Percentiles rank a stretch among this genome's conserved stretches.
Conservation (phyloP, 2,888 invertebrate genomes). For the Volucella bombylans region DNA sequence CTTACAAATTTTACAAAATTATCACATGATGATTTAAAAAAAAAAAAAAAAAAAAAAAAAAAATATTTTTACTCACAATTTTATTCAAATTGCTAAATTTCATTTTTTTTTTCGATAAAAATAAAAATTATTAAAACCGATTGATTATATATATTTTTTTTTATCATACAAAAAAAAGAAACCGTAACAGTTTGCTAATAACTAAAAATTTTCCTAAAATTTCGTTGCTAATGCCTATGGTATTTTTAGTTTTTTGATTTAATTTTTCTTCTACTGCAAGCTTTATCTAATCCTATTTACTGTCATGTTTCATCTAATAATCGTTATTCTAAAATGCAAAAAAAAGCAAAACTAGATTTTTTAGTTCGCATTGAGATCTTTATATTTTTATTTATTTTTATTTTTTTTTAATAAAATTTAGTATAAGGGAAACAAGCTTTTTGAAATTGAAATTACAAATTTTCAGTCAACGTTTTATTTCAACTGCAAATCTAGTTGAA, state of each 20-base stretch:
- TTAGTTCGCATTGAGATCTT: slow-evolving; percentile 64
- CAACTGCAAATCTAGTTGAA: slow-evolving; percentile 10
- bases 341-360: slow-evolving; percentile 35
- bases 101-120: slow-evolving; percentile 17
- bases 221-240: slow-evolving; percentile 66
- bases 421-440: not conserved
- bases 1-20: slow-evolving; percentile 14
- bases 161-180: slow-evolving; percentile 19
- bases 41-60: slow-evolving; percentile 4
- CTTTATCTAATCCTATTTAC: slow-evolving; percentile 64
- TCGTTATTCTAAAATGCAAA: slow-evolving; percentile 48
- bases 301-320: slow-evolving; percentile 52
- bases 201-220: slow-evolving; percentile 41
- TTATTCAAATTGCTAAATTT: slow-evolving; percentile 38
- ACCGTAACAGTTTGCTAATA: slow-evolving; percentile 71
- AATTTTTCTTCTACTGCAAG: slow-evolving; percentile 61
- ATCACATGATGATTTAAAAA: no score
- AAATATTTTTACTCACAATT: slow-evolving; percentile 31
- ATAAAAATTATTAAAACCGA: not conserved
- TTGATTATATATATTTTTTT: slow-evolving; percentile 1
- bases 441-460: slow-evolving; percentile 15
- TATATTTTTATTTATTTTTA: no score
- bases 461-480: slow-evolving; percentile 16
- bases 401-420: slow-evolving; percentile 12
- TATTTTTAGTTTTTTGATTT: slow-evolving; percentile 49